Base-by-base conservation (phyloP, 2,888 invertebrate genomes). In the Troides helena region DNA sequence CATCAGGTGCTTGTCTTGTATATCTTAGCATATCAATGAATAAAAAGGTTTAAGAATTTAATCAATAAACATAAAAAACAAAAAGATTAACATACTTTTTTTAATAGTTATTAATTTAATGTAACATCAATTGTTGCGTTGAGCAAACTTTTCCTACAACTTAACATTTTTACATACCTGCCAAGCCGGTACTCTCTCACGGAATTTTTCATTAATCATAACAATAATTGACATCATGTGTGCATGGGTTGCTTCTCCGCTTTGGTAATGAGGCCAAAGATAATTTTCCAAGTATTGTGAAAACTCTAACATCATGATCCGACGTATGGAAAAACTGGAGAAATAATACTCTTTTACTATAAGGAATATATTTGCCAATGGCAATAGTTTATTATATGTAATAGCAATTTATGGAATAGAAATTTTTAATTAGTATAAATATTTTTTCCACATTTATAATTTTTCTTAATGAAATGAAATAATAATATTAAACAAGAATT, bases 141-240 rank as follows among this genome's bases (percentile, higher is more conserved):
- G 3, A 30, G 30, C 5, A 30, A 30, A 3, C 1, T 39, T 39
- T 39, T 39, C 39, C 39, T 1, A 39, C 39, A 39, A 39, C 10
- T 39, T 39, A 4, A 39, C 39, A 39, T 10, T 10, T 39, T 39
- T 39, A 39, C 39, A 39, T 10, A 97, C 96, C 92, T 97, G 96
- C 99, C 99, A 99, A 5, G 99, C 98, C 72, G 97, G 97, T 12
- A 99, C 98, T 67, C 99, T 93, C 88, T 99, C 99, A 1, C 99
- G 94, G 82, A 99, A 98, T 86, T 99, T 99, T 85, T 99, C 99
- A 92, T 99, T 99, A 62, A 99, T 95, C 97, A 99, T 98, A 0
- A 98, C 96, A n/a, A 98, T 97, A 74, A 99, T 98, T 0, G 99
- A 99, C 95, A 99, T 95, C 81, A 99, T 95, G 85, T 99, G 99